Evolutionary conservation across 2,888 invertebrate species (phyloP).

Genomic region (Lacanobia oleracea): DNA sequence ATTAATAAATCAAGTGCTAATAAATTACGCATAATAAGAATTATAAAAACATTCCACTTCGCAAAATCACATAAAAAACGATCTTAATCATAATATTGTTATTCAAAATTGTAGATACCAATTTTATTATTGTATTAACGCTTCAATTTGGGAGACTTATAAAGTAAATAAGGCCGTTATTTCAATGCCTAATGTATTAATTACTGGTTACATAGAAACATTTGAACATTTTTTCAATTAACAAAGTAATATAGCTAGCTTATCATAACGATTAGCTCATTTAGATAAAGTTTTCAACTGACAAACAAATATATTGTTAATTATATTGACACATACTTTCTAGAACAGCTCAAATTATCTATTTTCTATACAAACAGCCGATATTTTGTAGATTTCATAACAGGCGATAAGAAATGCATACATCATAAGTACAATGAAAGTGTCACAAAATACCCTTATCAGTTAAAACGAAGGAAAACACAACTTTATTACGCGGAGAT

Average conservation of each 20-base stretch:
- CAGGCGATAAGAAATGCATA: slow-evolving; percentile 49
- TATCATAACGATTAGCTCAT: slow-evolving; percentile 9
- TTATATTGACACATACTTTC: slow-evolving; percentile 12
- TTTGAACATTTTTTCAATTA: neutral
- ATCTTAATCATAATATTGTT: slow-evolving; percentile 5
- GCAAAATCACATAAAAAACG: neutral
- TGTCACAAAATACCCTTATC: slow-evolving; percentile 46
- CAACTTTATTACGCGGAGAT: slow-evolving; percentile 56
- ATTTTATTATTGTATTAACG: neutral
- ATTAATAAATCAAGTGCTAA: too few relatives aligned
- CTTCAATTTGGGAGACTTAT: slow-evolving; percentile 6
- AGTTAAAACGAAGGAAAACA: slow-evolving; percentile 52
- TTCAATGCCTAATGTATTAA: slow-evolving; percentile 1
- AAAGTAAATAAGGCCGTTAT: neutral
- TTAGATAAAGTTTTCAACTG: neutral
- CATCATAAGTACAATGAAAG: slow-evolving; percentile 43
- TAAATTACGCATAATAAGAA: neutral
- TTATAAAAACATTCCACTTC: neutral
- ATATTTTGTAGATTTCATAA: slow-evolving; percentile 50
- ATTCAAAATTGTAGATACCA: neutral
- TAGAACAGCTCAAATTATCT: neutral
- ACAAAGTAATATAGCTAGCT: neutral
- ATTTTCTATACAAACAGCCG: neutral
- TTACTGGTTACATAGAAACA: neutral
- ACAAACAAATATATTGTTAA: slow-evolving; percentile 1